Percentiles rank a stretch among this genome's conserved stretches.
These are phyloP conservation scores for Cantharis rufa DNA, from an alignment of 2,888 invertebrate genomes.

Conservation along the genomic window DNA sequence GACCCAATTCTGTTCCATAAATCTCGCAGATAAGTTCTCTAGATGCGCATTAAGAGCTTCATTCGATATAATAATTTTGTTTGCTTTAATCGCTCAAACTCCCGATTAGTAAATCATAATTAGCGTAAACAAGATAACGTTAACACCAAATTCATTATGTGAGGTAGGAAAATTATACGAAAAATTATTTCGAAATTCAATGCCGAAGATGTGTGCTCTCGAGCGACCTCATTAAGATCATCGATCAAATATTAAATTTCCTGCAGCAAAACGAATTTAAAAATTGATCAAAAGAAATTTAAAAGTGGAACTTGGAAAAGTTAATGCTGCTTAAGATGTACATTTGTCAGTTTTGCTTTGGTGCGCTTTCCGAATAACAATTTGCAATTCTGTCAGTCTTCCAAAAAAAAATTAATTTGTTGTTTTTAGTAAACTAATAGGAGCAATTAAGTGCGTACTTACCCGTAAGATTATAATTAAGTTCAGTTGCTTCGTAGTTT, in stretches of 20 bases:
- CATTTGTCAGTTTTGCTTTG: not conserved
- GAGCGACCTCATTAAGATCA: not conserved
- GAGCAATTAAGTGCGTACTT: slow-evolving; percentile 17
- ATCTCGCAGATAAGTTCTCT: not conserved
- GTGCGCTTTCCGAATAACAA: not conserved
- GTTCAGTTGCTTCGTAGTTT: slow-evolving; percentile 50
- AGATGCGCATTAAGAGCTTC: not conserved
- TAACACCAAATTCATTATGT: not conserved
- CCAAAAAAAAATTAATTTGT: not conserved
- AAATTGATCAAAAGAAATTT: not conserved
- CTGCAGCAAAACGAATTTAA: not conserved
- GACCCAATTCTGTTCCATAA: not conserved
- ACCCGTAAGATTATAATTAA: slow-evolving; percentile 55
- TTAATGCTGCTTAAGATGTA: not conserved
- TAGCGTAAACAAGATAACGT: not conserved
- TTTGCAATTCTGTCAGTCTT: not conserved
- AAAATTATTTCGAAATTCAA: not conserved
- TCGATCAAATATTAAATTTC: not conserved
- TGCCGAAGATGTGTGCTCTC: not conserved
- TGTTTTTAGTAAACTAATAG: not conserved
- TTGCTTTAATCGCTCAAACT: not conserved
- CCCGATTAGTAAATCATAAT: not conserved
- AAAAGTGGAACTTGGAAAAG: not conserved
- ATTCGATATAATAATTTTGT: not conserved
- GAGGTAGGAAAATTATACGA: not conserved